A percentile compares a stretch with the other conserved stretches of the same genome.
These are phyloP conservation scores for Eleginops maclovinus DNA, from an alignment of 2,113 vertebrate species.

Conservation along the genomic window DNA sequence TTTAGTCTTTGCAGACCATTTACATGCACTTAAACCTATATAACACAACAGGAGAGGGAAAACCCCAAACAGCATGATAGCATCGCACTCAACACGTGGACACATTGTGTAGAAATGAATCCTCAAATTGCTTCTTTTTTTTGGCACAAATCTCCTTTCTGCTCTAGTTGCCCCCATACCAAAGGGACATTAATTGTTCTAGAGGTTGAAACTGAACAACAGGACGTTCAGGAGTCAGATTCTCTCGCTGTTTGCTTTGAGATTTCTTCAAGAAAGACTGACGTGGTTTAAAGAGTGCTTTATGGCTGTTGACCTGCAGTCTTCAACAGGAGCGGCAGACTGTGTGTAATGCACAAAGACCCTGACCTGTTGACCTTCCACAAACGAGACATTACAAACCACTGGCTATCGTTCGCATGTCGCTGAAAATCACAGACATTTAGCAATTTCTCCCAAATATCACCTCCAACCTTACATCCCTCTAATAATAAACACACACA, in stretches of 20 bases:
- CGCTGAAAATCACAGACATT: too few species aligned
- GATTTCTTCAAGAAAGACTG: slow-evolving; percentile 44
- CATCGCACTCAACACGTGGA: too few species aligned
- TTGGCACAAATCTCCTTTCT: neutral
- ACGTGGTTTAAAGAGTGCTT: too few species aligned
- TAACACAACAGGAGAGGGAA: too few species aligned
- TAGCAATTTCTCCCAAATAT: too few species aligned
- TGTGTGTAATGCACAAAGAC: neutral
- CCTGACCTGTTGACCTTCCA: neutral
- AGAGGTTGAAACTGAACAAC: slow-evolving; percentile 27
- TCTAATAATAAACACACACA: slow-evolving; percentile 35
- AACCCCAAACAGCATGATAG: too few species aligned
- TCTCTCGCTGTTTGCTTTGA: slow-evolving; percentile 40
- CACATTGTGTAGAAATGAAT: too few species aligned
- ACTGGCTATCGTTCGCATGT: too few species aligned
- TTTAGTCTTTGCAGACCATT: too few species aligned
- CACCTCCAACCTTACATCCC: too few species aligned
- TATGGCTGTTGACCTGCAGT: slow-evolving; percentile 63
- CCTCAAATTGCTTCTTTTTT: slow-evolving; percentile 18
- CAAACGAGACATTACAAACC: neutral
- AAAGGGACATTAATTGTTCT: neutral
- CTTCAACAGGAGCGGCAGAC: neutral
- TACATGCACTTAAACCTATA: too few species aligned
- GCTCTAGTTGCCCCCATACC: neutral
- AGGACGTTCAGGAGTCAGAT: slow-evolving; percentile 4